Base-by-base conservation (phyloP, 2,888 invertebrate species). In the Netelia melanura region DNA sequence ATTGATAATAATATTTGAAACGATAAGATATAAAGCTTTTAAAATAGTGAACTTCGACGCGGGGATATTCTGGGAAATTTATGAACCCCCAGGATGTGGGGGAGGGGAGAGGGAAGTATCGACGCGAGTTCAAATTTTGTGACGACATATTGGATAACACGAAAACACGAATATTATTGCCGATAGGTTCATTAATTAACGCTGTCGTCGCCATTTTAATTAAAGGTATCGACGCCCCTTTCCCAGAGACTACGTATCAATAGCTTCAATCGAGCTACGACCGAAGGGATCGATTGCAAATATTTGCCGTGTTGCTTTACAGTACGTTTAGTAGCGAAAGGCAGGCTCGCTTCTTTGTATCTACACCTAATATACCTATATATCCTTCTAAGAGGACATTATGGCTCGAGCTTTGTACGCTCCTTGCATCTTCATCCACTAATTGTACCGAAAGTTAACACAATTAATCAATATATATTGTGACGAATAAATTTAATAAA, bases 101-200 rank as follows among this genome's bases (percentile, higher is more conserved):
- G 17, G 17, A 17, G 17, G 17, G 17, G 17, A 10, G 17, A 52
- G 3, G 54, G n/a, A n/a, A n/a, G 5, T n/a, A 54, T 54, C 54
- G 54, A 54, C 54, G 11, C 54, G 54, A 30, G 30, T 30, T 30
- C 30, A 5, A 2, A 5, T 30, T 30, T 30, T 30, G 30, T 30
- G 30, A 30, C 30, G 30, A 30, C 30, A 30, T 30, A 30, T 30
- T 30, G 30, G 30, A 30, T 30, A 30, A 30, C 30, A 30, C 30
- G 30, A 5, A 30, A 30, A 5, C 30, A 30, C 30, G 30, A 30
- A 30, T 30, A 5, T 30, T 30, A 30, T 30, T 30, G 30, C 0
- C 30, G 30, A 56, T 71, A 38, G 54, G 14, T 56, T 30, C 54
- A 56, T 72, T 72, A 72, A 72, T 72, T 72, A 58, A 72, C 71